These are phyloP conservation scores for Rhabditoides inermis DNA, from an alignment of 2,888 invertebrate species.

Conservation along the genomic window DNA sequence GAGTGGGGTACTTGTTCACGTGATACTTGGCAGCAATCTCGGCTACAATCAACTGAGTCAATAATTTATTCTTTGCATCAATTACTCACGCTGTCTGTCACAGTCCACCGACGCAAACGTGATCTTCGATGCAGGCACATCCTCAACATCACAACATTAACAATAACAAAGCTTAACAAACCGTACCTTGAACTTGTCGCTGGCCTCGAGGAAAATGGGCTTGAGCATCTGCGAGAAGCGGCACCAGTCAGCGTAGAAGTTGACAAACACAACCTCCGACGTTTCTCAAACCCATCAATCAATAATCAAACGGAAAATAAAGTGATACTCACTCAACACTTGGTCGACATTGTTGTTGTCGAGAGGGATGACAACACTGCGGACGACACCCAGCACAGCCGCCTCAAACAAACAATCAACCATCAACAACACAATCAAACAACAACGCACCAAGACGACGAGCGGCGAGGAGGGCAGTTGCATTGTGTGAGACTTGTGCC, in stretches of 20 bases:
- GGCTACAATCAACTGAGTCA: too few species aligned
- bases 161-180: slow-evolving; percentile 3
- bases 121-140: slow-evolving; percentile 65
- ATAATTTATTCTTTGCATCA: too few species aligned
- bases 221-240: slow-evolving; percentile 91
- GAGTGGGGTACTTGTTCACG: slow-evolving; percentile 93
- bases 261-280: slow-evolving; percentile 91
- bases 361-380: slow-evolving; percentile 14
- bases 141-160: slow-evolving; percentile 41
- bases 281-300: slow-evolving; percentile 22
- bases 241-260: slow-evolving; percentile 99
- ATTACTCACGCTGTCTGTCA: slow-evolving; percentile 71
- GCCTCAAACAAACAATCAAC: not conserved
- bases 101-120: slow-evolving; percentile 94
- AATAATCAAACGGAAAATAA: slow-evolving; percentile 3
- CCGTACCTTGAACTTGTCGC: slow-evolving; percentile 65
- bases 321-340: slow-evolving; percentile 17
- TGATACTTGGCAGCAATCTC: slow-evolving; percentile 80
- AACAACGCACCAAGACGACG: not conserved
- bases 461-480: too few species aligned
- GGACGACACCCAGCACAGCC: not conserved
- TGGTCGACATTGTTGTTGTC: slow-evolving; percentile 20
- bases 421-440: not conserved
- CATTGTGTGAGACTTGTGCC: too few species aligned
- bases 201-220: slow-evolving; percentile 91